A percentile compares a stretch with the other conserved stretches of the same genome.
Conservation (phyloP, 2,888 invertebrate species). For the Chrysodeixis includens region DNA sequence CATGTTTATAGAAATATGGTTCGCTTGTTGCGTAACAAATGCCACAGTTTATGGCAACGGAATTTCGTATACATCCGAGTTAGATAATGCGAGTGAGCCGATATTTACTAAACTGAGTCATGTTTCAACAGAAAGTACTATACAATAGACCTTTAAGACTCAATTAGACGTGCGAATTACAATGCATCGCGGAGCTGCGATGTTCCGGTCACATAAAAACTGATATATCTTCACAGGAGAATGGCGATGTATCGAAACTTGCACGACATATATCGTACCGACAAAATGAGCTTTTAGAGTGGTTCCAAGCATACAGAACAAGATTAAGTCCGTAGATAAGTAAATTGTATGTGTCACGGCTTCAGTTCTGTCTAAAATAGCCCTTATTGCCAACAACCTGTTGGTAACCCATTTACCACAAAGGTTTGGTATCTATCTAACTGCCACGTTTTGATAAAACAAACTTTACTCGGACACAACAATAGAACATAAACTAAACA, state of each 20-base stretch:
- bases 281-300: too few species aligned
- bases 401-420: not conserved
- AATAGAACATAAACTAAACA: too few species aligned
- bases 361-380: not conserved
- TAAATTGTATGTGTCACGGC: not conserved
- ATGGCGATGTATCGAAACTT: too few species aligned
- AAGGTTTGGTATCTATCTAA: slow-evolving; percentile 1
- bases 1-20: not conserved
- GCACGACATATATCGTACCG: too few species aligned
- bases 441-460: not conserved
- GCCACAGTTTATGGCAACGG: slow-evolving; percentile 8
- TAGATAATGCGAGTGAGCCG: slow-evolving; percentile 28
- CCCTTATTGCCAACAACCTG: not conserved
- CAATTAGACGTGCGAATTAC: too few species aligned
- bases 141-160: too few species aligned
- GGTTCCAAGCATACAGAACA: not conserved
- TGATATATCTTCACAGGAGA: too few species aligned
- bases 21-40: slow-evolving; percentile 11
- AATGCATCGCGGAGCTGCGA: too few species aligned
- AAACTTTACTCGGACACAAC: not conserved
- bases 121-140: not conserved
- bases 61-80: slow-evolving; percentile 42
- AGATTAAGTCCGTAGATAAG: not conserved
- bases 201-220: too few species aligned
- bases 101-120: slow-evolving; percentile 28